Base-by-base conservation (phyloP, 1,140 invertebrate species). In the Pseudomyrmex flavicornis region DNA sequence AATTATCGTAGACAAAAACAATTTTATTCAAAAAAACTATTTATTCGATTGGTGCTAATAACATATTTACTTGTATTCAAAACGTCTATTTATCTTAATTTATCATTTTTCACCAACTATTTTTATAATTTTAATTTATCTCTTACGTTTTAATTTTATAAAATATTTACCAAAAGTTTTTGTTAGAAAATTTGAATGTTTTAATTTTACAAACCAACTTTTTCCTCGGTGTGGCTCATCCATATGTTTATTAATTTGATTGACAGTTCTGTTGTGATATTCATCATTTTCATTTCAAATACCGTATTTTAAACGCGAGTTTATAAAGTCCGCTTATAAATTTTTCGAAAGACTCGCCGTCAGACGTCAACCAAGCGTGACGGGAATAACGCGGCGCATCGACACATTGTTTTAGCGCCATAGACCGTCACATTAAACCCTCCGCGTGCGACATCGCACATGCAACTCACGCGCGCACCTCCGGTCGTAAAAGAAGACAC, bases 281-380 rank as follows among this genome's bases (percentile, higher is more conserved):
- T 3, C 5, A 73, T 73, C 3, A 61, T 35, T 61, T 73, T 74
- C 9, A 22, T 26, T 46, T 17, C 17, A 74, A 15, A 2, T 17
- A 46, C 5, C 5, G 35, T 35, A 35, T 35, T 35, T 8, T 26
- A 35, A 17, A 77, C 15, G 13, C 13, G 35, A 73, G 3, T 48
- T 59, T 54, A 63, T 26, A 26, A 73, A 46, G 46, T 52, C 5
- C 20, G 56, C 35, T 1, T 59, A 54, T 54, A 59, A 75, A 35
- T 35, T 76, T 83, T 76, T 66, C 5, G 72, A 56, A 26, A 54
- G 72, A 76, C 50, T 59, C 63, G 35, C 35, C 58, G 44, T 22
- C 56, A 54, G 17, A 79, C 82, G 70, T 85, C 84, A 74, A n/a
- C 9, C 20, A 22, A 2, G 59, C 70, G 79, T 82, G 84, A 82